Conservation (phyloP, 1,140 invertebrate species). For the Bicyclus anynana region DNA sequence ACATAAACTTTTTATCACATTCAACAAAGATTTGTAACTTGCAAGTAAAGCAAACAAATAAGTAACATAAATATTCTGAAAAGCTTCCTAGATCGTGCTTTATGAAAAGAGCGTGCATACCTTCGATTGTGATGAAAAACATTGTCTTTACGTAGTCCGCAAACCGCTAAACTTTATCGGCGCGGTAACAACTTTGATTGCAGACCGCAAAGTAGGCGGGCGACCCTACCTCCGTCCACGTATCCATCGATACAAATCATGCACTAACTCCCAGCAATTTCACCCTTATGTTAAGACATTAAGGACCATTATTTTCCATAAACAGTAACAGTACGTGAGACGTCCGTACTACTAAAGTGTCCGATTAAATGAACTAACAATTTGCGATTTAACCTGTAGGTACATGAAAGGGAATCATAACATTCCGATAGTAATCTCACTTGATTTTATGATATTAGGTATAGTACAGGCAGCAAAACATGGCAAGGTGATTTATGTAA, state of each 20-base stretch:
- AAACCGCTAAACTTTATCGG: conserved; percentile 35
- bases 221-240: conserved; percentile 26
- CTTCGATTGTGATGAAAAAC: conserved; percentile 22
- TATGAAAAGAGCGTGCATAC: conserved; percentile 11
- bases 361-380: conserved; percentile 53
- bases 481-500: background rate
- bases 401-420: conserved; percentile 63
- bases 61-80: background rate
- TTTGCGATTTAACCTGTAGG: conserved; percentile 65
- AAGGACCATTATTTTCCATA: conserved; percentile 32
- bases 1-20: background rate
- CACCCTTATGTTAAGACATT: conserved; percentile 34
- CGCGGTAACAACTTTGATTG: conserved; percentile 41
- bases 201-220: conserved; percentile 42
- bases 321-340: conserved; percentile 33
- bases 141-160: conserved; percentile 26
- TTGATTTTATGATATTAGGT: conserved; percentile 64
- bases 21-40: background rate
- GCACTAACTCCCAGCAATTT: conserved; percentile 26
- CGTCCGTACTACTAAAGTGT: conserved; percentile 43
- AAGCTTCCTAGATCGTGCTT: conserved; percentile 4
- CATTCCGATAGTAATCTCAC: conserved; percentile 52
- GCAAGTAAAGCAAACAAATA: background rate
- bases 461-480: conserved; percentile 45
- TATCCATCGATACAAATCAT: conserved; percentile 36